Evolutionary conservation across 2,888 invertebrate genomes (phyloP).

Genomic region (Folsomia candida): DNA sequence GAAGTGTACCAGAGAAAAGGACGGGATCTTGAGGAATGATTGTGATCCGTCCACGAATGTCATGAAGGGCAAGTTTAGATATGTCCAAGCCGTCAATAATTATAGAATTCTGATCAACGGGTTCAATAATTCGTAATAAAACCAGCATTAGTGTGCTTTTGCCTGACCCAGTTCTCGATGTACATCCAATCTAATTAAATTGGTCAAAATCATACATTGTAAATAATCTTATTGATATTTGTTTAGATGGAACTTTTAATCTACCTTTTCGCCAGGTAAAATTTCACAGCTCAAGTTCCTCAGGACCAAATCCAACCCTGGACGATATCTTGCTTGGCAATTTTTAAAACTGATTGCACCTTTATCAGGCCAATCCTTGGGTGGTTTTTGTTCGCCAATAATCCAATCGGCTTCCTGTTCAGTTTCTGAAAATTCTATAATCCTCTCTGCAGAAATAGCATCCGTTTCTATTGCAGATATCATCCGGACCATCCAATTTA

Average conservation of each 20-base stretch:
- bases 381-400: neutral
- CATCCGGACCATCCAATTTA: neutral
- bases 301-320: neutral
- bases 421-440: neutral
- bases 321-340: neutral
- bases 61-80: conserved; percentile 76
- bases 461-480: neutral
- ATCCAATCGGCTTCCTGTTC: neutral
- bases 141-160: conserved; percentile 85
- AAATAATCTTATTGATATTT: no score
- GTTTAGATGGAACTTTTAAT: no score
- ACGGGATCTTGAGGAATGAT: conserved; percentile 66
- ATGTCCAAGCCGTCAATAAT: conserved; percentile 81
- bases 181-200: conserved; percentile 47
- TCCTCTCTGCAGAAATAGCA: neutral
- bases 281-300: neutral
- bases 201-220: no score
- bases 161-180: conserved; percentile 59
- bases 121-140: conserved; percentile 84
- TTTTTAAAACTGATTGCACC: neutral
- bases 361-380: conserved; percentile 65
- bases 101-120: conserved; percentile 75
- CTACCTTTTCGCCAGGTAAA: neutral
- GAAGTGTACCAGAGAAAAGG: conserved; percentile 61
- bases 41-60: conserved; percentile 76